Evolutionary conservation across 2,797 vertebrate species (phyloP), one percentile per base, ranked within the genome.

Genomic region (Sarcoramphus papa): DNA sequence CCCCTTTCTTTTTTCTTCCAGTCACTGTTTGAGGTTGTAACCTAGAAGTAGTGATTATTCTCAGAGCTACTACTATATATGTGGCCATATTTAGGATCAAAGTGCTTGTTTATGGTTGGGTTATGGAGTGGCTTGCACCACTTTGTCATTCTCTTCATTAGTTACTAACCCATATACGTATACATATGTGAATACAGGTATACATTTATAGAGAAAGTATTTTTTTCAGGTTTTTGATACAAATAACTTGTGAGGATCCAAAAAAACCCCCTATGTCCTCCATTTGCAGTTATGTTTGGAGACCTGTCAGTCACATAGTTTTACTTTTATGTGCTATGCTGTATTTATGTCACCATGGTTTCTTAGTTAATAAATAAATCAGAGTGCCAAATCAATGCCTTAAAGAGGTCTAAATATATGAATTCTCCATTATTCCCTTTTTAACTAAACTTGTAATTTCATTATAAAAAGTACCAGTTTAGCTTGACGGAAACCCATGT

Each of bases 211-310:
- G 13, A 43, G 25, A 30, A 56, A 50, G 31, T 11, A 2, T 12
- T 75, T 74, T 73, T 89, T 57, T 12, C 21, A 43, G 5, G 0
- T 24, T 85, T 90, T 69, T 83, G 5, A 20, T 62, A 12, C 7
- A 79, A 94, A 27, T 67, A 62, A 54, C 23, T 64, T 63, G 14
- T 56, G 19, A 3, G 15, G 19, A 56, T 62, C 4, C 7, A 14
- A 45, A 87, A 87, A n/a, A 68, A 0, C 0, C 5, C 8, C 3
- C 35, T 31, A 7, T 0, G 2, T 76, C 65, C 21, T 74, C 31
- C 21, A 3, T 69, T 78, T 87, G 17, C 23, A 43, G 18, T 68
- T 67, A 35, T 59, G 14, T 57, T 59, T 86, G 37, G 35, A 76
- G 51, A 86, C 16, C 10, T 73, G n/a, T 53, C 43, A 72, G 47